Evolutionary conservation across 2,888 invertebrate species (phyloP), one percentile per base, ranked within the genome.

Genomic region (Hedychridium roseum): DNA sequence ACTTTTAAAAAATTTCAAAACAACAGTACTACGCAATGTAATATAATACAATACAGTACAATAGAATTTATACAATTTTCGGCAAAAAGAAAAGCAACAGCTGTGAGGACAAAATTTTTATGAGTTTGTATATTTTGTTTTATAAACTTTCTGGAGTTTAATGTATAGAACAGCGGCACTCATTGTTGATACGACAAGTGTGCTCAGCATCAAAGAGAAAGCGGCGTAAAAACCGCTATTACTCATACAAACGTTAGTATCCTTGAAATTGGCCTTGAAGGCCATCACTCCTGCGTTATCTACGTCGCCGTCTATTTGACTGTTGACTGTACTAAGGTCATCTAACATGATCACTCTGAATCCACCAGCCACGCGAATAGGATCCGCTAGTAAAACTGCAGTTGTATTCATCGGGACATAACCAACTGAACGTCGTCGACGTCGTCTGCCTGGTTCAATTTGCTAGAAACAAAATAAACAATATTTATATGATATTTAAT

Each of bases 311-410:
- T n/a, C n/a, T n/a, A 68, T 56, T 23, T 71, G 57, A 30, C 51
- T 70, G 15, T 73, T 68, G 1, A 70, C 71, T 15, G 68, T 52
- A 47, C 80, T 81, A 38, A 89, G 76, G 61, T 90, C 90, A 64
- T 89, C 88, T 1, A 87, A 86, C 60, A 89, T 82, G 17, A 90
- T 85, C 2, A 90, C 88, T 54, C 84, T 82, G 45, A 90, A 80
- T 34, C 85, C 84, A 69, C 88, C 87, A 12, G 84, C 84, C 60
- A 90, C 83, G 16, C 85, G 83, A 0, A 89, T 82, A 0, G 86
- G 82, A 26, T 88, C 87, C 14, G 84, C 83, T 7, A 81, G 64
- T 1, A 84, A 83, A 21, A 81, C 81, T 52, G 84, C 83, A 7
- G 81, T 80, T 3, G 54, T 60, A 20, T 50, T 56, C 31, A 71